Percentiles rank a stretch among this genome's conserved stretches.
Evolutionary conservation across 2,797 vertebrate species (phyloP).

Genomic region (Sebastes wilsoni): DNA sequence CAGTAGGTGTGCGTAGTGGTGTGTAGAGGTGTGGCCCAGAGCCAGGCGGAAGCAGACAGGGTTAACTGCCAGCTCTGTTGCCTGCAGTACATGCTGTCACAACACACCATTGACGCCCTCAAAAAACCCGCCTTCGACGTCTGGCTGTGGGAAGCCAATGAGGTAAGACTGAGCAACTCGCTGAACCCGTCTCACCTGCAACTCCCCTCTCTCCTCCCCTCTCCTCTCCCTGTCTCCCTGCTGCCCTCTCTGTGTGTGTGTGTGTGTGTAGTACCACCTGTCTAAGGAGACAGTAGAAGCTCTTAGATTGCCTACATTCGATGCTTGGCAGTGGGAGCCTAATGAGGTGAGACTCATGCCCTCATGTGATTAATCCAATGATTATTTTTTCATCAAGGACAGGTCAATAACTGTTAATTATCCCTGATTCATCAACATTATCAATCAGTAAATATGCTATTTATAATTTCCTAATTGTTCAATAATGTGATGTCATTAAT

Average conservation of each 20-base stretch:
- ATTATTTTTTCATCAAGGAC: neutral
- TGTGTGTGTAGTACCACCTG: slow-evolving; percentile 86
- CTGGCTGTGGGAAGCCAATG: slow-evolving; percentile 92
- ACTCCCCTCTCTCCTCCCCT: neutral
- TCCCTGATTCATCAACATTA: neutral
- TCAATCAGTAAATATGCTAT: neutral
- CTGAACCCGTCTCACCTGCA: slow-evolving; percentile 34
- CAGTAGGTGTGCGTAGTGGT: neutral
- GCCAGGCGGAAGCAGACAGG: slow-evolving; percentile 48
- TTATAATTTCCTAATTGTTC: neutral
- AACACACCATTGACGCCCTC: slow-evolving; percentile 89
- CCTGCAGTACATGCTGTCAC: slow-evolving; percentile 89
- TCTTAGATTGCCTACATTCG: slow-evolving; percentile 91
- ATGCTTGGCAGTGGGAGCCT: slow-evolving; percentile 96
- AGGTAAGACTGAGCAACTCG: slow-evolving; percentile 79
- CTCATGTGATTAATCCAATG: neutral
- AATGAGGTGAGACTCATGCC: slow-evolving; percentile 87
- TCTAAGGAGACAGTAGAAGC: slow-evolving; percentile 93
- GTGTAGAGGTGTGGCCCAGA: slow-evolving; percentile 16
- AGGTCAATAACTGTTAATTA: neutral
- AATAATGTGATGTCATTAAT: neutral
- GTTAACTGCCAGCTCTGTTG: slow-evolving; percentile 63
- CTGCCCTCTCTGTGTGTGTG: slow-evolving; percentile 28
- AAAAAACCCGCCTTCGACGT: slow-evolving; percentile 89
- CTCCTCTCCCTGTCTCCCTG: slow-evolving; percentile 25